Base-by-base conservation (phyloP, 1,140 invertebrate species). In the Thaumetopoea pityocampa region DNA sequence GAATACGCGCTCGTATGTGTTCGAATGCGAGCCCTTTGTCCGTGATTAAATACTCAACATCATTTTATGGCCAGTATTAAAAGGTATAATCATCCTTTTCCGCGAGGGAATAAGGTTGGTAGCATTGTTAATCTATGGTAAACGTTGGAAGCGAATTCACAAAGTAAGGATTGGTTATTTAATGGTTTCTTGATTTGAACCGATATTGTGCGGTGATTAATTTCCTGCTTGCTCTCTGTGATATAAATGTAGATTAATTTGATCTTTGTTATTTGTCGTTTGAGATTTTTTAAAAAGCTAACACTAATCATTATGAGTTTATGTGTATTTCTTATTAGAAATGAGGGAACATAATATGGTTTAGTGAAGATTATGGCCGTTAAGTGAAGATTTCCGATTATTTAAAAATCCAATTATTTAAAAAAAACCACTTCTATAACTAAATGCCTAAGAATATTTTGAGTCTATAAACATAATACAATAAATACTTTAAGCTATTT, bases 161-260 rank as follows among this genome's bases (percentile, higher is more conserved):
- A 60, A 73, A 68, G 67, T 67, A 50, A 62, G 67, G 72, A 77
- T 78, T 71, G 74, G 71, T 78, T 77, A 76, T 82, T 82, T 69
- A 74, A 80, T 82, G 78, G 78, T 82, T 82, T 82, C 78, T 76
- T 73, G 74, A 67, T 65, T 82, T 38, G 58, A 59, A 59, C n/a
- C 70, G 72, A 70, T 76, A 77, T 77, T 66, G 28, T 66, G 59
- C 61, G 67, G 65, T 81, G 78, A 82, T 82, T 82, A 82, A 80
- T 72, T 79, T 66, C 50, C 63, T 72, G 60, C 53, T 65, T 36
- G 38, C 16, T 41, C 38, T 51, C 44, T 50, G 28, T 36, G 34
- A 23, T 30, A 27, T 40, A 29, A 22, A 7, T 9, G 5, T 30
- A 12, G 17, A 42, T 23, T 32, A 23, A 30, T 28, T 8, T 40